Base-by-base conservation (phyloP, 2,113 vertebrate genomes). In the Scolopax mira region DNA sequence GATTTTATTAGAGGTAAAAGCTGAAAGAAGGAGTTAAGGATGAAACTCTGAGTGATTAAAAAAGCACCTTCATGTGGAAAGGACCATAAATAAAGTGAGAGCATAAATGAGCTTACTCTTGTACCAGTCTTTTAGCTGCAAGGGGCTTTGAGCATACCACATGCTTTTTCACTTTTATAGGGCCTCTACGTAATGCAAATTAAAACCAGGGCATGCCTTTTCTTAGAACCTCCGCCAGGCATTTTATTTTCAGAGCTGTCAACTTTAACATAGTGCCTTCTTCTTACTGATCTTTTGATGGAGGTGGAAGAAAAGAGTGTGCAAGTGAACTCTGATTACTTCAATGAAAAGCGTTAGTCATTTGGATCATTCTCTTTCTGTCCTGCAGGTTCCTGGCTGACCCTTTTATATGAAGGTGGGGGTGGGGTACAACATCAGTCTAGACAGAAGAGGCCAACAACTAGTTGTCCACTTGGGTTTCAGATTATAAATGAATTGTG, bases 391-490 rank as follows among this genome's bases (percentile, higher is more conserved):
- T 96, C 72, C 69, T 96, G 92, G 83, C 95, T 96, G 93, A 96
- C 90, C 90, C 79, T 92, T 74, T 61, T 19, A 44, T 24, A 24
- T 54, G 41, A 71, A 62, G 25, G 6, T 81, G 77, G 86, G 88
- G 66, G 49, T 70, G n/a, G 94, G 78, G 46, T 89, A 39, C 88
- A 94, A n/a, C 79, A 90, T 44, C 77, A 92, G 96, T 95, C 96
- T 96, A 97, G 95, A 96, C 96, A 93, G 89, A 95, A 93, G 92
- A 94, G 94, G 86, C 91, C 86, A 88, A 78, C 41, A 75, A 66
- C 84, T 42, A 77, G 83, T 24, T 92, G 94, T 94, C 94, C 77
- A 70, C 94, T 96, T 83, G 66, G 62, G 44, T 92, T 96, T 96
- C 89, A 93, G 78, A 87, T 91, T 72, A 89, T 69, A 94, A 89